These are phyloP conservation scores for Anhinga rufa DNA, from an alignment of 2,113 vertebrate genomes.

Conservation along the genomic window DNA sequence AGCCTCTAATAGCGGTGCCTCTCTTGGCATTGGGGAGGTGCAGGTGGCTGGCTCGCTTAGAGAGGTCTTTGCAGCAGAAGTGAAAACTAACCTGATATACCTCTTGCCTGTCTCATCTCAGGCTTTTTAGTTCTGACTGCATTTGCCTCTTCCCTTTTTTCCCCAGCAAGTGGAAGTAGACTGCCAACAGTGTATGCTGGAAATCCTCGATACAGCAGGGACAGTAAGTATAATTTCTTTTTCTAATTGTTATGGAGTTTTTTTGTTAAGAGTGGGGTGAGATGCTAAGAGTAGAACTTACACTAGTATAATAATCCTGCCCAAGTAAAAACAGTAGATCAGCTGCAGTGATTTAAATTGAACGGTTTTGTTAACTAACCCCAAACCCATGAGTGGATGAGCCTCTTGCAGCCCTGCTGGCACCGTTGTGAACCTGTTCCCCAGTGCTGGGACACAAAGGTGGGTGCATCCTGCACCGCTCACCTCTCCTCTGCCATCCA, in stretches of 20 bases:
- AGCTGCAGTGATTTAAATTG: background rate
- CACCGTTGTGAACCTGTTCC: background rate
- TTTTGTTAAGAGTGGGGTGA: background rate
- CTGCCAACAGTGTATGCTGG: slow-evolving; percentile 98
- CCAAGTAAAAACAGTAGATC: background rate
- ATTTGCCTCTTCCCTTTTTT: background rate
- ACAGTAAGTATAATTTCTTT: slow-evolving; percentile 81
- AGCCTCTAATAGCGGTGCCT: background rate
- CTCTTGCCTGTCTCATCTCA: background rate
- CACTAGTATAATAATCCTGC: background rate
- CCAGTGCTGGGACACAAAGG: background rate
- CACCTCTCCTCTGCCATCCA: background rate
- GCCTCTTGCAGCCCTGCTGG: background rate
- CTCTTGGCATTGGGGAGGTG: background rate
- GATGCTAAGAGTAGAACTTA: background rate
- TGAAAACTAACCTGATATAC: background rate
- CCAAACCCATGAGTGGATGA: background rate
- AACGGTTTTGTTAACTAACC: background rate
- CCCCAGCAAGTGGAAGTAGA: slow-evolving; percentile 98
- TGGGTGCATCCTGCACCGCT: background rate
- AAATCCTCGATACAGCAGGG: slow-evolving; percentile 98
- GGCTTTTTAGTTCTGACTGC: background rate
- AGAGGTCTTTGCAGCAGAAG: background rate
- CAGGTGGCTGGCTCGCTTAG: background rate
- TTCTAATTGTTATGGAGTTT: background rate